Percentiles rank a stretch among this genome's conserved stretches.
Evolutionary conservation across 2,888 invertebrate species (phyloP).

Genomic region (Nomada lathburiana): DNA sequence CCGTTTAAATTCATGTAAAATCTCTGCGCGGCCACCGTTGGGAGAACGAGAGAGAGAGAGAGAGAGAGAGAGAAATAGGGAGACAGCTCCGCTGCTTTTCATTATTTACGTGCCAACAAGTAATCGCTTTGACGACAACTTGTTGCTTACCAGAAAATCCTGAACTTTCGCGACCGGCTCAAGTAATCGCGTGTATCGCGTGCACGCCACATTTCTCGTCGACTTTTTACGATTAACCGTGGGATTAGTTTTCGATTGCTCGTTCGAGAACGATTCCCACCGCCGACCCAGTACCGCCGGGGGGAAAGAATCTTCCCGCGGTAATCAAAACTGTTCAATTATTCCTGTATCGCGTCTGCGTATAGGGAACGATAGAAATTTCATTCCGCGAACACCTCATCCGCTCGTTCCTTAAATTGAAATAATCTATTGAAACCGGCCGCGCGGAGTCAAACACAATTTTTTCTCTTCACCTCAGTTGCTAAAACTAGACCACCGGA

Average conservation of each 20-base stretch:
- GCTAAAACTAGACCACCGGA: too few species aligned
- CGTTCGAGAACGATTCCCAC: not conserved
- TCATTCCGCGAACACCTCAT: too few species aligned
- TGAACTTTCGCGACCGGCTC: conserved; percentile 48
- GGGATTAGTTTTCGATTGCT: conserved; percentile 36
- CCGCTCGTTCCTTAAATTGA: too few species aligned
- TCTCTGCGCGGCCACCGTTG: not conserved
- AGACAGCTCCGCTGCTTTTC: conserved; percentile 49
- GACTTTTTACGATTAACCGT: conserved; percentile 36
- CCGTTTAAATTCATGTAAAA: conserved; percentile 58
- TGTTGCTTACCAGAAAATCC: conserved; percentile 71
- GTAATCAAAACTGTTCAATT: too few species aligned
- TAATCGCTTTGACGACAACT: conserved; percentile 70
- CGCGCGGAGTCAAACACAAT: too few species aligned
- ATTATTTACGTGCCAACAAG: conserved; percentile 69
- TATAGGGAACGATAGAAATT: not conserved
- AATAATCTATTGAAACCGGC: too few species aligned
- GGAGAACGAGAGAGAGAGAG: not conserved
- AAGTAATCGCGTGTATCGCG: conserved; percentile 39
- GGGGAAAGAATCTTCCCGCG: not conserved
- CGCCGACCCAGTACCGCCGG: too few species aligned
- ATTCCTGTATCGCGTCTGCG: not conserved
- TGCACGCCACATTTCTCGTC: conserved; percentile 11
- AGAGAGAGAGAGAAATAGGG: not conserved
- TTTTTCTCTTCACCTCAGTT: too few species aligned